Evolutionary conservation across 2,113 vertebrate species (phyloP).

Genomic region (Leucoraja erinaceus): DNA sequence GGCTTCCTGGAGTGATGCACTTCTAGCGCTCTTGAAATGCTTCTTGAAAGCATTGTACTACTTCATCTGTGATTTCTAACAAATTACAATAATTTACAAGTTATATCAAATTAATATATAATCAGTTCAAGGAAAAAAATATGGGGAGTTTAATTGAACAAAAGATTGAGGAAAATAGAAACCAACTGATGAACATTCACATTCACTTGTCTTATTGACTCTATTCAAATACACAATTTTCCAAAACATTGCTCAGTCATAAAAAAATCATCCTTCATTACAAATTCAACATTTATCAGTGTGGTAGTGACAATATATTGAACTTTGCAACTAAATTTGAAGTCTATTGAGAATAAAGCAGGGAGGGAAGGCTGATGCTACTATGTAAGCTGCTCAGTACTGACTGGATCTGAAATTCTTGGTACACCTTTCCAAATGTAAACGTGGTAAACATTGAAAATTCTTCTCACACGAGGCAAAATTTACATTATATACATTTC

Average conservation of each 20-base stretch:
- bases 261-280: not conserved
- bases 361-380: not conserved
- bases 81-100: not conserved
- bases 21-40: not conserved
- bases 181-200: not conserved
- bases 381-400: not conserved
- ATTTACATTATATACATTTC: not conserved
- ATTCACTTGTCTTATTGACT: not conserved
- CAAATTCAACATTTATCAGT: not conserved
- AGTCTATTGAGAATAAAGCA: not conserved
- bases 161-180: too few species aligned
- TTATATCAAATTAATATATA: not conserved
- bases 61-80: not conserved
- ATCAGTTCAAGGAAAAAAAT: too few species aligned
- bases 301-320: too few species aligned
- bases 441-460: not conserved
- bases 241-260: too few species aligned
- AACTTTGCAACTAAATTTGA: not conserved
- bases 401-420: not conserved
- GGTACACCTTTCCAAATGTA: not conserved
- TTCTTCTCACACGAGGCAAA: not conserved
- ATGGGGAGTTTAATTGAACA: too few species aligned
- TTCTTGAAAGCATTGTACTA: not conserved
- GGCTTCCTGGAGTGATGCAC: too few species aligned
- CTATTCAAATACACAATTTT: not conserved